Evolutionary conservation across 2,113 vertebrate species (phyloP), one percentile per base, ranked within the genome.

Genomic region (Peromyscus californicus): DNA sequence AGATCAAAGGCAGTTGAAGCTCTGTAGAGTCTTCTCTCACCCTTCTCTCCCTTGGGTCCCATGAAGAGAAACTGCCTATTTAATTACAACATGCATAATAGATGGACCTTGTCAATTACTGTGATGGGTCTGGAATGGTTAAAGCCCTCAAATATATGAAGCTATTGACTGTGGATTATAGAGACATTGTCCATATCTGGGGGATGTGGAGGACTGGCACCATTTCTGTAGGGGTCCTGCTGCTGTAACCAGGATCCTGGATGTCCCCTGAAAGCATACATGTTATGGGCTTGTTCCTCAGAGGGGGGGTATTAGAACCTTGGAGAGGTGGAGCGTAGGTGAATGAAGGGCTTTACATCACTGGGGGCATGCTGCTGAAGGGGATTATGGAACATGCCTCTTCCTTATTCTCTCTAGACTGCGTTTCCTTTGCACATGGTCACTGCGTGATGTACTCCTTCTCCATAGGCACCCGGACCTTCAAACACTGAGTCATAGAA

Each of bases 101-200:
- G 17, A 54, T 5, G 4, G 10, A 29, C 57, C 16, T 10, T 1
- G 0, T 1, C 13, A 85, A 19, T 69, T 29, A n/a, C 4, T 48
- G 31, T 11, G 54, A 22, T 86, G 63, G 39, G 33, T 2, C 1
- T 89, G 57, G 29, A 16, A 36, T 31, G 26, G 31, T 31, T 13
- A 10, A 36, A 69, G 1, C 19, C 8, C 26, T 88, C 61, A 45
- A 57, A 75, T 54, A 91, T n/a, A n/a, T 51, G 31, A 22, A 57
- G 19, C 2, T 5, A 19, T 29, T 24, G 85, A 7, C 48, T 57
- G 54, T 11, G 24, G 16, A 2, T 9, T 45, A 7, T 39, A 42
- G 51, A 12, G 21, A 91, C 82, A 48, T 15, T 67, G 4, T 13
- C 31, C 0, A 9, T 11, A 33, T 9, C 26, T n/a, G 9, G n/a